A percentile compares a stretch with the other conserved stretches of the same genome.
Evolutionary conservation across 2,113 vertebrate species (phyloP).

Genomic region (Albula goreensis): DNA sequence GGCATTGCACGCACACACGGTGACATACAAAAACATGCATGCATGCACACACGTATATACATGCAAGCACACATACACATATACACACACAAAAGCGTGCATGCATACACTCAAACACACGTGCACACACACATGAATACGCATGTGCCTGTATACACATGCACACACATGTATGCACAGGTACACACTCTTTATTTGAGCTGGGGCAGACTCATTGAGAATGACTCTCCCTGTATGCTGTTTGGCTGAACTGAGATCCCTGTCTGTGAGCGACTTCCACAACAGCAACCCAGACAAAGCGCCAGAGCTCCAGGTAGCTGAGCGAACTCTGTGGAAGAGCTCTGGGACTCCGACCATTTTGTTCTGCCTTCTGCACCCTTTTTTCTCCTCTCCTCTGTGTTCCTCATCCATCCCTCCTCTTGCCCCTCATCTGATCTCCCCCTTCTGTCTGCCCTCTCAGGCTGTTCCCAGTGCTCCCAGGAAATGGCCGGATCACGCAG

Average conservation of each 20-base stretch:
- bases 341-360: background rate
- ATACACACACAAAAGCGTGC: background rate
- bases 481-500: constrained; percentile 86
- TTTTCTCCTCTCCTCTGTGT: background rate
- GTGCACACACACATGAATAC: background rate
- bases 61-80: background rate
- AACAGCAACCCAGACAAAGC: background rate
- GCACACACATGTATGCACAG: background rate
- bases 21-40: background rate
- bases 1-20: background rate
- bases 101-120: too few species aligned
- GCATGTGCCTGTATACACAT: background rate
- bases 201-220: background rate
- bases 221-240: background rate
- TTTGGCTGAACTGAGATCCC: background rate
- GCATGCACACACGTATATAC: background rate
- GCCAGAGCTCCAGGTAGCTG: background rate
- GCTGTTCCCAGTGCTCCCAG: constrained; percentile 89
- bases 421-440: background rate
- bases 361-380: background rate
- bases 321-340: background rate
- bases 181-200: background rate
- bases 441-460: constrained; percentile 38
- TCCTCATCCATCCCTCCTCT: background rate
- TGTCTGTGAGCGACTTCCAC: background rate